Percentiles rank a stretch among this genome's conserved stretches.
Conservation (phyloP, 2,797 vertebrate species). For the Sebastes paucispinis region DNA sequence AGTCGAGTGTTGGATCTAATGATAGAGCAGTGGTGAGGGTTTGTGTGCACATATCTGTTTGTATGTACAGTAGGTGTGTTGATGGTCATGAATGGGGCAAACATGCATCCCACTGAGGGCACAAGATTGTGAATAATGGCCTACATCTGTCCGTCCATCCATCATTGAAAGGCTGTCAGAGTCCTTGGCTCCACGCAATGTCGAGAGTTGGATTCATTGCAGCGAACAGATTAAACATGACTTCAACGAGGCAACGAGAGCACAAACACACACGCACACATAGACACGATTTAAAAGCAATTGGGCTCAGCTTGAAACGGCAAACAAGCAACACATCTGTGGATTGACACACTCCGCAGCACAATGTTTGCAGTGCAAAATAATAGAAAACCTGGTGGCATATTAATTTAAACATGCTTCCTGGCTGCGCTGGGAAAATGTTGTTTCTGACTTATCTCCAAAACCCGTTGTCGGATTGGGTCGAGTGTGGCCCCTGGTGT, state of each 20-base stretch:
- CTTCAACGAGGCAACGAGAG: slow-evolving; percentile 52
- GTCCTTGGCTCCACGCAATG: slow-evolving; percentile 79
- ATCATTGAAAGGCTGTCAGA: slow-evolving; percentile 51
- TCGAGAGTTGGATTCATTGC: slow-evolving; percentile 73
- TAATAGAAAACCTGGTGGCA: slow-evolving; percentile 64
- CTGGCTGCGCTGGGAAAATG: slow-evolving; percentile 57
- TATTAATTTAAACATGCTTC: slow-evolving; percentile 64
- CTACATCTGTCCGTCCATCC: slow-evolving; percentile 35
- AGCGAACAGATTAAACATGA: slow-evolving; percentile 43
- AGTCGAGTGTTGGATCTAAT: slow-evolving; percentile 85
- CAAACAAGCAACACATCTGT: slow-evolving; percentile 63
- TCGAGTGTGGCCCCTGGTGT: slow-evolving; percentile 67
- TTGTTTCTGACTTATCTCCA: slow-evolving; percentile 74
- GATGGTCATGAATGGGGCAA: slow-evolving; percentile 47
- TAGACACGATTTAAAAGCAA: slow-evolving; percentile 55
- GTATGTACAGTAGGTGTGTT: slow-evolving; percentile 46
- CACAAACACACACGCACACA: slow-evolving; percentile 44
- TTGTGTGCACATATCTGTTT: slow-evolving; percentile 13
- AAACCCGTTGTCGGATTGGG: slow-evolving; percentile 58
- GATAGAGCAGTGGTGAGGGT: slow-evolving; percentile 85
- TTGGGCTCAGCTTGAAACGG: slow-evolving; percentile 49
- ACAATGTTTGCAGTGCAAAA: slow-evolving; percentile 63
- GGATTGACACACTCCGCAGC: slow-evolving; percentile 51
- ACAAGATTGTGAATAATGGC: slow-evolving; percentile 42
- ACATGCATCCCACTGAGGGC: slow-evolving; percentile 49